A percentile compares a stretch with the other conserved stretches of the same genome.
These are phyloP conservation scores for Prinia subflava DNA, from an alignment of 2,113 vertebrate species.

Conservation along the genomic window DNA sequence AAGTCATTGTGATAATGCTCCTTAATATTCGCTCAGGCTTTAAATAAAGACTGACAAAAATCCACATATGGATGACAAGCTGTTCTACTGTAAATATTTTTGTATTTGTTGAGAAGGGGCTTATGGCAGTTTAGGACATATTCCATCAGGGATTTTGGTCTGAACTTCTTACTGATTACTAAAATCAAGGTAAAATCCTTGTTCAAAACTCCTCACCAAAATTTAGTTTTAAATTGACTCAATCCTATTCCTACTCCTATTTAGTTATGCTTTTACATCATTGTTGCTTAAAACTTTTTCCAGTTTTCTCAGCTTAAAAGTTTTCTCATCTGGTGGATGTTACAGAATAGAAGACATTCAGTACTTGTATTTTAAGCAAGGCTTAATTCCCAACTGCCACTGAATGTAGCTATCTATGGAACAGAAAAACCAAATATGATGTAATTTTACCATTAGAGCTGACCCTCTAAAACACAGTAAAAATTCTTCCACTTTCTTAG, in stretches of 20 bases:
- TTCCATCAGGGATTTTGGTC: slow-evolving; percentile 54
- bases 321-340: neutral
- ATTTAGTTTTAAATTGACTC: neutral
- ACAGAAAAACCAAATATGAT: neutral
- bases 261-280: neutral
- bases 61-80: slow-evolving; percentile 82
- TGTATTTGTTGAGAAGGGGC: slow-evolving; percentile 68
- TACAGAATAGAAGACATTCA: neutral
- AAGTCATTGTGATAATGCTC: slow-evolving; percentile 75
- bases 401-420: neutral
- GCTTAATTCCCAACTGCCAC: neutral
- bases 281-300: neutral
- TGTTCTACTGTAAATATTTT: slow-evolving; percentile 82
- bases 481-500: neutral
- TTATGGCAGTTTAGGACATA: slow-evolving; percentile 66
- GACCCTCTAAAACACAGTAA: neutral
- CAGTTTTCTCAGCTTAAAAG: no score
- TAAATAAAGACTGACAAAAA: slow-evolving; percentile 83
- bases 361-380: neutral
- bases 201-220: neutral
- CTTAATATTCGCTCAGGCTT: slow-evolving; percentile 78
- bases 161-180: slow-evolving; percentile 7
- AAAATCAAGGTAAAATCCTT: neutral
- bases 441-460: neutral
- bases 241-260: neutral